Conservation (phyloP, 2,113 vertebrate genomes). For the Rhombomys opimus region DNA sequence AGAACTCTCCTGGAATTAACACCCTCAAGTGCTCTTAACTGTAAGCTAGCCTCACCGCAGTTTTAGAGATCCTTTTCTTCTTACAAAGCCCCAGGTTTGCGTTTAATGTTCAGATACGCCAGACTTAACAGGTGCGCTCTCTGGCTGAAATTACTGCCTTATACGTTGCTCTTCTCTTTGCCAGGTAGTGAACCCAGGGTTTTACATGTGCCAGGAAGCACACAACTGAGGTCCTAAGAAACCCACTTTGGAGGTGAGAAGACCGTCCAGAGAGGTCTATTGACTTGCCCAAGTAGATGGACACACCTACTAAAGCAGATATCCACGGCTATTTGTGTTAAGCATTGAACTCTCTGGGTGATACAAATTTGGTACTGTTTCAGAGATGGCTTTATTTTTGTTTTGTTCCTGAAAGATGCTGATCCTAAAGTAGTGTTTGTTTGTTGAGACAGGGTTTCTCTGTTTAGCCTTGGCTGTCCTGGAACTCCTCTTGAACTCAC, state of each 20-base stretch:
- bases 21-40: neutral
- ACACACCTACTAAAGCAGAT: neutral
- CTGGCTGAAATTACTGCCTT: neutral
- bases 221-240: neutral
- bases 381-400: neutral
- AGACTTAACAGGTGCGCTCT: neutral
- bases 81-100: neutral
- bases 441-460: neutral
- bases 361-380: neutral
- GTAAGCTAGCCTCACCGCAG: neutral
- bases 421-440: neutral
- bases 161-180: neutral
- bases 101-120: no score
- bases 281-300: neutral
- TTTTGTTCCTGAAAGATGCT: neutral
- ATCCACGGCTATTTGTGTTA: neutral
- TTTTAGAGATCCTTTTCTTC: neutral
- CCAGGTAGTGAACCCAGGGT: neutral
- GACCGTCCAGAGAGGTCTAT: neutral
- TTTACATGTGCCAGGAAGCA: no score
- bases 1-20: neutral
- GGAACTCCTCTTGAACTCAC: neutral
- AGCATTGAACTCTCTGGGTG: neutral
- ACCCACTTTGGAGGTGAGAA: neutral
- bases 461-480: neutral